Evolutionary conservation across 2,113 vertebrate species (phyloP).

Genomic region (Ptilonorhynchus violaceus): DNA sequence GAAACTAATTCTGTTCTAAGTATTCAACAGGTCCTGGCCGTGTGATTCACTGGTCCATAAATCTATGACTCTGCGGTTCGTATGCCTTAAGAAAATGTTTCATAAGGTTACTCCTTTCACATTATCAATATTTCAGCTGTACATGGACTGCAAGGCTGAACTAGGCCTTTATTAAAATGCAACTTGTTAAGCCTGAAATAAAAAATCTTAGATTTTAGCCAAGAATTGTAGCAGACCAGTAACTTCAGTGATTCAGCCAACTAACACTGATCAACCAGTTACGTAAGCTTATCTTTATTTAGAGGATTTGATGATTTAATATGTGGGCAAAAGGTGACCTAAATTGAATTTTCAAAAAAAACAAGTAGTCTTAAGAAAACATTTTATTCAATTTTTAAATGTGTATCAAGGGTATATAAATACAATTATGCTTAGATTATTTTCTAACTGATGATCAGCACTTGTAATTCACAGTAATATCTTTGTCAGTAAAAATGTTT

Average conservation of each 20-base stretch:
- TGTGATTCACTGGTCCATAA: background rate
- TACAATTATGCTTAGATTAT: background rate
- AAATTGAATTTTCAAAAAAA: background rate
- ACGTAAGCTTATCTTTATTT: background rate
- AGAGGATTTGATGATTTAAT: background rate
- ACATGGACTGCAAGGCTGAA: background rate
- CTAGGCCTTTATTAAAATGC: background rate
- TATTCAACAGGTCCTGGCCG: background rate
- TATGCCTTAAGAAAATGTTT: background rate
- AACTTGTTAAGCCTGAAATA: background rate
- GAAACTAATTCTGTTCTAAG: background rate
- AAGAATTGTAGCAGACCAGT: background rate
- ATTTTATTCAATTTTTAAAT: background rate
- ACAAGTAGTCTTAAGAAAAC: background rate
- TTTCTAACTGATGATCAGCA: background rate
- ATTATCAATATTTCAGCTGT: background rate
- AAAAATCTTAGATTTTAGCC: background rate
- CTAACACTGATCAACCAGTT: background rate
- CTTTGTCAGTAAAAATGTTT: background rate
- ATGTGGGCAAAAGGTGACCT: background rate
- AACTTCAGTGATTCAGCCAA: background rate
- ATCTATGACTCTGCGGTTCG: background rate
- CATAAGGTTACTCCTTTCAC: background rate
- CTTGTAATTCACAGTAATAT: background rate
- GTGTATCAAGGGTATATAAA: background rate